phyloP scores from a whole-genome alignment of 2,797 vertebrate species.

The Phrynocephalus forsythii region DNA sequence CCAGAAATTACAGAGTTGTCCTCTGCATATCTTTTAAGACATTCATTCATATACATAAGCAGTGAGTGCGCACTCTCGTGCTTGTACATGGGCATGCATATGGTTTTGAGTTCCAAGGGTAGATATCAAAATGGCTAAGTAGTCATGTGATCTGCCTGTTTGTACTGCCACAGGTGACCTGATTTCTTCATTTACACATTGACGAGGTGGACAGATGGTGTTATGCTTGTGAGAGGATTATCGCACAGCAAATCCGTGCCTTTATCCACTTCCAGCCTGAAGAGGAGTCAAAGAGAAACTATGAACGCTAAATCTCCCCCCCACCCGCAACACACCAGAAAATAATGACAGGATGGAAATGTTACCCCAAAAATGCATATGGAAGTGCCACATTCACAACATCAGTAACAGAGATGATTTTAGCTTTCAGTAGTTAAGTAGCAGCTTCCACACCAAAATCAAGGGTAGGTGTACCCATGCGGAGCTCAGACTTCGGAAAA shows the following conservation, averaged over 20 bases:
- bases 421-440: constrained; percentile 6
- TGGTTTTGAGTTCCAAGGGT: neutral
- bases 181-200: constrained; percentile 78
- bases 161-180: constrained; percentile 74
- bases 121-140: neutral
- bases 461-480: neutral
- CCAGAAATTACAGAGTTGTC: neutral
- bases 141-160: neutral
- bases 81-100: neutral
- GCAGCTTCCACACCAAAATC: neutral
- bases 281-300: constrained; percentile 22
- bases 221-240: constrained; percentile 81
- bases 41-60: neutral
- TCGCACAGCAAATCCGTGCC: constrained; percentile 79
- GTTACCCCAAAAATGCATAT: constrained; percentile 1
- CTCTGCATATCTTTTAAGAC: neutral
- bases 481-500: neutral
- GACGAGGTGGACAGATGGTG: constrained; percentile 81
- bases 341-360: neutral
- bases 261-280: constrained; percentile 66
- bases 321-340: neutral
- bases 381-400: neutral
- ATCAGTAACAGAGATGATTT: neutral
- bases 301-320: constrained; percentile 23
- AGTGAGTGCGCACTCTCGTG: neutral